A percentile compares a stretch with the other conserved stretches of the same genome.
phyloP scores from a whole-genome alignment of 2,888 invertebrate species.

The Leptothorax acervorum region DNA sequence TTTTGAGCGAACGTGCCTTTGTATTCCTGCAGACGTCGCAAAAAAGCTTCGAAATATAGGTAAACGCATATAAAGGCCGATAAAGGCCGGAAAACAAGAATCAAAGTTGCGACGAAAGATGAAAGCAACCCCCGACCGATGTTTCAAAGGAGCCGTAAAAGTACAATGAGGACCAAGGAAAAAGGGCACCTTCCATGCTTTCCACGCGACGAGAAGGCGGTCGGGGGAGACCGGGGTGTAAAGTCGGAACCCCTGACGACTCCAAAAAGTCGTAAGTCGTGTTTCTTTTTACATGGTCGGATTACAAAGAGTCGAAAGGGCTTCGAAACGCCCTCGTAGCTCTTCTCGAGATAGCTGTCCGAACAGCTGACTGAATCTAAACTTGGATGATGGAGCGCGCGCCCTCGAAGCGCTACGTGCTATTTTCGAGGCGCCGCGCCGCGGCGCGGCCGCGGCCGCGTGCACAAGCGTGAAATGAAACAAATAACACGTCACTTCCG shows the following conservation, averaged over 20 bases:
- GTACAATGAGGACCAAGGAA: conserved; percentile 71
- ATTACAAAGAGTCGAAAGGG: conserved; percentile 65
- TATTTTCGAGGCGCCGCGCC: conserved; percentile 26
- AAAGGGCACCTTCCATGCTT: conserved; percentile 63
- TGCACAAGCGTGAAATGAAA: conserved; percentile 40
- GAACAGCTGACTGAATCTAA: conserved; percentile 54
- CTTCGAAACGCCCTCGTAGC: conserved; percentile 24
- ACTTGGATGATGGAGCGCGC: conserved; percentile 59
- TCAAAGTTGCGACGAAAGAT: conserved; percentile 49
- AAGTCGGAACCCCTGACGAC: conserved; percentile 41
- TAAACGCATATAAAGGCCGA: conserved; percentile 28
- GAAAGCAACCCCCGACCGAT: conserved; percentile 71
- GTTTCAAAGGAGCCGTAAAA: conserved; percentile 74
- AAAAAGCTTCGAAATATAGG: conserved; percentile 20
- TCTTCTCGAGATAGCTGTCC: conserved; percentile 59
- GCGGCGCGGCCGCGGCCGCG: neutral
- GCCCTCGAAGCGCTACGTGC: neutral
- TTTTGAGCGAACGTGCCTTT: neutral
- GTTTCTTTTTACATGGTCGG: conserved; percentile 63
- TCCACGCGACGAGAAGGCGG: conserved; percentile 56
- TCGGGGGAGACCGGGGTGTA: conserved; percentile 8
- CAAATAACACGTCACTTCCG: conserved; percentile 50
- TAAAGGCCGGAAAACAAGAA: conserved; percentile 58
- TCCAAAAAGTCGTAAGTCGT: conserved; percentile 71
- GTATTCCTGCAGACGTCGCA: neutral